Base-by-base conservation (phyloP, 64 coral and sea anemone species). In the Montipora sp. region DNA sequence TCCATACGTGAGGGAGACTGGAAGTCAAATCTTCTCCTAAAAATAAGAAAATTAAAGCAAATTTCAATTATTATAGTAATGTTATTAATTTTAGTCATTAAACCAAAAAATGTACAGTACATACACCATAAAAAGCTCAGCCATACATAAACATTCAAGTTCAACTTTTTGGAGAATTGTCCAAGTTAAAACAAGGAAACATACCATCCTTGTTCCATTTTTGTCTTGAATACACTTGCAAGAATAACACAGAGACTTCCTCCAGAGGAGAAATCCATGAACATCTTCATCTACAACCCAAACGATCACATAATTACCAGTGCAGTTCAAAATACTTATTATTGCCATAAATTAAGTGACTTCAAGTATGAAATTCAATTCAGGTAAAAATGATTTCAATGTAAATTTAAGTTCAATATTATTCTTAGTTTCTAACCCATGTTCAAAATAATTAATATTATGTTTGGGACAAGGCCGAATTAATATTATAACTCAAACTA, bases 1-100 rank as follows among this genome's bases (percentile, higher is more conserved):
- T 99, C 98, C 91, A 99, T 96, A 61, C 98, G 90, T 58, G 98
- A 96, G 4, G 98, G 98, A 16, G 98, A 99, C 84, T 99, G 98
- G 47, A 99, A 99, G 75, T 99, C 98, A 92, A 99, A 96, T 74
- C 98, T 95, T 58, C 98, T 95, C 94, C 94, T 95, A 47, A 59
- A 72, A 71, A 80, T 10, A n/a, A 51, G 48, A 79, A 47, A 47
- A 8, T 7, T 23, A 9, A n/a, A 5, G 2, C 12, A 47, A 72
- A 77, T 20, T 2, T 24, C 72, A 19, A 74, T 36, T 36, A 36
- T 36, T 36, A 36, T 36, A 36, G 36, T 36, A 36, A 2, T 36
- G 2, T 36, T 36, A 36, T 36, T 36, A 36, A 36, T 36, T 36
- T 36, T 36, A 36, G 36, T 36, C 36, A 36, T 36, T 36, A 36